Evolutionary conservation across 2,888 invertebrate genomes (phyloP).

Genomic region (Ormyrus thymus): DNA sequence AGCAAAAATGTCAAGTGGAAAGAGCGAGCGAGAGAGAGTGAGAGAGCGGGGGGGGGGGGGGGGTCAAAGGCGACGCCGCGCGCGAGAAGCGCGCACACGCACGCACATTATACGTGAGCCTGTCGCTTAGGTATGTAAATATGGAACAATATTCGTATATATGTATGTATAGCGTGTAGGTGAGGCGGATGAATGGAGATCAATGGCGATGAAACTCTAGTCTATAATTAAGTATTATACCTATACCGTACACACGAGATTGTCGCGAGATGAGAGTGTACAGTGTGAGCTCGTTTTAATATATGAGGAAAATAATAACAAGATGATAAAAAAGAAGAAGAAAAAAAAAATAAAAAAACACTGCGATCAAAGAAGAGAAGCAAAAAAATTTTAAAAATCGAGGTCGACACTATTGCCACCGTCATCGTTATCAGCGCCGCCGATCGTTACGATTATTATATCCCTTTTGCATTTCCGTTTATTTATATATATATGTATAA

Average conservation of each 20-base stretch:
- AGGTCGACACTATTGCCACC: constrained; percentile 34
- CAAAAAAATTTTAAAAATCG: constrained; percentile 11
- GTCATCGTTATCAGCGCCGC: constrained; percentile 32
- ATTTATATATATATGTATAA: too few species aligned
- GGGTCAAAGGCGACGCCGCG: not conserved
- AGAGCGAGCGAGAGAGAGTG: too few species aligned
- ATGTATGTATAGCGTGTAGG: constrained; percentile 56
- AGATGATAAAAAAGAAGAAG: not conserved
- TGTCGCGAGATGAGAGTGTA: constrained; percentile 20
- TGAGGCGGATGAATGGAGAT: constrained; percentile 55
- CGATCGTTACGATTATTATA: constrained; percentile 6
- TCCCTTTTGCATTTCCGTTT: too few species aligned
- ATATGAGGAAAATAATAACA: not conserved
- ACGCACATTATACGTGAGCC: constrained; percentile 60
- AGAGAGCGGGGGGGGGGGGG: too few species aligned
- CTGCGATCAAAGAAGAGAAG: not conserved
- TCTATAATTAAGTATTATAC: constrained; percentile 41
- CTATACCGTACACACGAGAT: constrained; percentile 8
- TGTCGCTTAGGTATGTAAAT: constrained; percentile 67
- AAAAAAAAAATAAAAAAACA: not conserved
- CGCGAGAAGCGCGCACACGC: constrained; percentile 55
- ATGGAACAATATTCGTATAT: constrained; percentile 60
- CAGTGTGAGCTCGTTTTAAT: constrained; percentile 39
- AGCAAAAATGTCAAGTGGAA: too few species aligned
- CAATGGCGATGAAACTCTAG: constrained; percentile 33